phyloP scores from a whole-genome alignment of 2,888 invertebrate species.

The Mycalesis mineus region DNA sequence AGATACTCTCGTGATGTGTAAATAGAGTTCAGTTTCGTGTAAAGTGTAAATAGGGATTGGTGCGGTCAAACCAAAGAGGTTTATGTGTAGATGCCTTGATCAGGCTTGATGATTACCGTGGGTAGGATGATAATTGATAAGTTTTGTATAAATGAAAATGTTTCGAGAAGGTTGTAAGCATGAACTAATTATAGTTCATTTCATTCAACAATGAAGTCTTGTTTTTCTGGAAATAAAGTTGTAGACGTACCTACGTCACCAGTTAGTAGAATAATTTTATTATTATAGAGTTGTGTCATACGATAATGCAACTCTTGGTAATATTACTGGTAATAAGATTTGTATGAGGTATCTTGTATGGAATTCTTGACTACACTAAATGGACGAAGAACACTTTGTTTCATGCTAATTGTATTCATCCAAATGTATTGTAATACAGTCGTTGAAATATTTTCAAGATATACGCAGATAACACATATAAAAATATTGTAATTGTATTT shows the following conservation, averaged over 20 bases:
- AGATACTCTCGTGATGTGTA: conserved; percentile 62
- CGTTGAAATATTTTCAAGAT: background rate
- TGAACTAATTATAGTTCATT: background rate
- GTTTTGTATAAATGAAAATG: background rate
- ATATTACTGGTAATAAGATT: no score
- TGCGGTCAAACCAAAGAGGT: conserved; percentile 66
- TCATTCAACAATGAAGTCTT: background rate
- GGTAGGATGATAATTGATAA: background rate
- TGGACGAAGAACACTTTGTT: no score
- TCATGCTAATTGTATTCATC: no score
- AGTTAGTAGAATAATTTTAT: no score
- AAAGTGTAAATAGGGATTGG: conserved; percentile 35
- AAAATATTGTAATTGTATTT: background rate
- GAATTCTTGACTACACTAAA: no score
- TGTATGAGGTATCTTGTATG: no score
- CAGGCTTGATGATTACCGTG: background rate
- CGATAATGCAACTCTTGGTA: no score
- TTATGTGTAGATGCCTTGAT: conserved; percentile 11
- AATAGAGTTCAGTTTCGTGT: conserved; percentile 45
- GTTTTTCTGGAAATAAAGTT: no score
- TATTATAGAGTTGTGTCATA: no score
- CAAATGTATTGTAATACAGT: conserved; percentile 2
- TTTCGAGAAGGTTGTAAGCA: background rate
- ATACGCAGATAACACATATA: no score
- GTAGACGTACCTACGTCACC: no score